Base-by-base conservation (phyloP, 2,797 vertebrate genomes). In the Tympanoctomys barrerae region DNA sequence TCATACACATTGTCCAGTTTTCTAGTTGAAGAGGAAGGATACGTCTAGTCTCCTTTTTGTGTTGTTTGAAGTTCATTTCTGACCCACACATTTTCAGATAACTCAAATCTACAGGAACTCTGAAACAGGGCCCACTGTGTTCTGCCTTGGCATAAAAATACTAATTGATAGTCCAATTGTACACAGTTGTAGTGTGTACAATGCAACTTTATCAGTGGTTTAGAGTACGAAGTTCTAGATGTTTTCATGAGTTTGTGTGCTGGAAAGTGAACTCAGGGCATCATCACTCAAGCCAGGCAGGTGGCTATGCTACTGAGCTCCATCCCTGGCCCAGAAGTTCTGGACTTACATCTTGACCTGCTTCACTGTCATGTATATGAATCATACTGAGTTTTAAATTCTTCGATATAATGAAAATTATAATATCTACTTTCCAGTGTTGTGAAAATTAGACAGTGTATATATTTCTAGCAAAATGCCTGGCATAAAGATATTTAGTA, bases 371-470 rank as follows among this genome's bases (percentile, higher is more conserved):
- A 83, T 59, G 11, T 39, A 59, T 86, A 33, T n/a, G 18, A 95
- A 83, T 36, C 10, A 24, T 19, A 90, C 64, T 83, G 19, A 96
- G 19, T 24, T 91, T 90, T 61, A 49, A 54, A 62, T 87, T 97
- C 57, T 89, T 93, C 64, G 57, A 14, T 62, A 80, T 91, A 95
- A 90, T 61, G 33, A 95, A 24, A 33, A 95, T 85, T 82, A 13
- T 31, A 39, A 33, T 19, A 75, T 87, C 71, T 83, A 91, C 28
- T 70, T 92, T 94, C 75, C 52, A 62, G 57, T 31, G 11, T 68
- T 86, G 46, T 89, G 33, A 97, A 39, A 57, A 86, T 86, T 36
- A 95, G 49, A 78, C 36, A 88, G 6, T 19, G n/a, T 61, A 21
- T 71, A 12, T 64, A 21, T 26, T 84, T 81, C 62, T 73, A 92